phyloP scores from a whole-genome alignment of 2,888 invertebrate species.

The Volucella inanis region DNA sequence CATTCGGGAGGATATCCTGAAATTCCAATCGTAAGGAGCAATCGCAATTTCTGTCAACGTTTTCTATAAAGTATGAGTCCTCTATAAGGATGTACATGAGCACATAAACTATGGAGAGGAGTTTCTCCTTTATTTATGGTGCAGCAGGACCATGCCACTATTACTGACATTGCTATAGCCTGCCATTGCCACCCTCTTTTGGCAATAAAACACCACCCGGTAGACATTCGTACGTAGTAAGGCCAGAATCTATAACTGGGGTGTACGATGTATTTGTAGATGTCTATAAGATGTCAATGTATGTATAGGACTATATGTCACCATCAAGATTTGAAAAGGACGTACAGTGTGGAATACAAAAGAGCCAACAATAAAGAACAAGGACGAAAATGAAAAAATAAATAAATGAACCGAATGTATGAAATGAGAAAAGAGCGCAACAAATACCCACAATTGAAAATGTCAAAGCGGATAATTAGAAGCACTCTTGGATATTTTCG shows the following conservation, averaged over 20 bases:
- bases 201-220: conserved; percentile 23
- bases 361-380: conserved; percentile 6
- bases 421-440: conserved; percentile 49
- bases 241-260: background rate
- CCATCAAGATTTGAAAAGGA: conserved; percentile 43
- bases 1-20: conserved; percentile 28
- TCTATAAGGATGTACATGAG: conserved; percentile 8
- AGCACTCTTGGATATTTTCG: conserved; percentile 66
- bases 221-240: background rate
- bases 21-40: conserved; percentile 54
- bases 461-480: conserved; percentile 73
- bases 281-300: too few species aligned
- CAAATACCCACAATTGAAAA: conserved; percentile 70
- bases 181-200: conserved; percentile 3
- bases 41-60: conserved; percentile 59
- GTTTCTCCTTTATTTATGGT: conserved; percentile 47
- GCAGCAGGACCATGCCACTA: conserved; percentile 27
- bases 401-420: conserved; percentile 40
- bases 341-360: conserved; percentile 13
- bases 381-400: conserved; percentile 38
- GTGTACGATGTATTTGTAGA: too few species aligned
- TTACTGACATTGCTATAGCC: too few species aligned
- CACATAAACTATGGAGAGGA: conserved; percentile 38
- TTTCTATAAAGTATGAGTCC: conserved; percentile 31
- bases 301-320: background rate